Conservation (phyloP, 2,888 invertebrate species). For the Stenotaenia linearis region DNA sequence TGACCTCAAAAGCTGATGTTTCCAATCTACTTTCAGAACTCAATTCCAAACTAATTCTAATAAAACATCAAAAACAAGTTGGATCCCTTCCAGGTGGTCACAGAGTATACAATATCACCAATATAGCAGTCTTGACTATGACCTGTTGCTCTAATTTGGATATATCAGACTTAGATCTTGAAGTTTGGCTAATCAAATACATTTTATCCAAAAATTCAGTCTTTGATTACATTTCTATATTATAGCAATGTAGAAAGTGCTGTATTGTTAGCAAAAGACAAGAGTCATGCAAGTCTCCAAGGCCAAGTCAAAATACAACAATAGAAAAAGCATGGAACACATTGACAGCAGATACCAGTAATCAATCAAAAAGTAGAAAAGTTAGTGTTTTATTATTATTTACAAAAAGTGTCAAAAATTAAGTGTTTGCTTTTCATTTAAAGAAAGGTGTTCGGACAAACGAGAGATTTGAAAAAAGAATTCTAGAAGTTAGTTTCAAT, state of each 20-base stretch:
- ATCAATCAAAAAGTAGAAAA: too few relatives aligned
- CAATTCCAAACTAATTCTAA: slow-evolving; percentile 59
- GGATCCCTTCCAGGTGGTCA: slow-evolving; percentile 67
- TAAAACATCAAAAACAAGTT: slow-evolving; percentile 72
- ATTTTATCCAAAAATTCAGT: slow-evolving; percentile 42
- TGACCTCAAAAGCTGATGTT: too few relatives aligned
- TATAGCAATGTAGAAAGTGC: slow-evolving; percentile 73
- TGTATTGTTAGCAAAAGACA: slow-evolving; percentile 44
- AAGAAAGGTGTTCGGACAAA: slow-evolving; percentile 48
- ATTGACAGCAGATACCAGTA: too few relatives aligned
- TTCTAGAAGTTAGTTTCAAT: slow-evolving; percentile 47
- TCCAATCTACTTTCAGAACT: background rate
- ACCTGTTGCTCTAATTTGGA: background rate
- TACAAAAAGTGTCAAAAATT: background rate
- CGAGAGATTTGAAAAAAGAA: slow-evolving; percentile 48
- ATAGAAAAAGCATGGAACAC: too few relatives aligned
- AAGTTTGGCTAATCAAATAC: slow-evolving; percentile 33
- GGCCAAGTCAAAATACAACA: too few relatives aligned
- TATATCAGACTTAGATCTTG: slow-evolving; percentile 43
- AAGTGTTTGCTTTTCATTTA: slow-evolving; percentile 34
- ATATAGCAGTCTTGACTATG: slow-evolving; percentile 64
- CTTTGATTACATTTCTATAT: slow-evolving; percentile 36
- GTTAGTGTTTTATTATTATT: too few relatives aligned
- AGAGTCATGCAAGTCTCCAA: slow-evolving; percentile 45
- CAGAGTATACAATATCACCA: slow-evolving; percentile 69